Evolutionary conservation across 2,888 invertebrate genomes (phyloP), one percentile per base, ranked within the genome.

Genomic region (Eupithecia subumbrata): DNA sequence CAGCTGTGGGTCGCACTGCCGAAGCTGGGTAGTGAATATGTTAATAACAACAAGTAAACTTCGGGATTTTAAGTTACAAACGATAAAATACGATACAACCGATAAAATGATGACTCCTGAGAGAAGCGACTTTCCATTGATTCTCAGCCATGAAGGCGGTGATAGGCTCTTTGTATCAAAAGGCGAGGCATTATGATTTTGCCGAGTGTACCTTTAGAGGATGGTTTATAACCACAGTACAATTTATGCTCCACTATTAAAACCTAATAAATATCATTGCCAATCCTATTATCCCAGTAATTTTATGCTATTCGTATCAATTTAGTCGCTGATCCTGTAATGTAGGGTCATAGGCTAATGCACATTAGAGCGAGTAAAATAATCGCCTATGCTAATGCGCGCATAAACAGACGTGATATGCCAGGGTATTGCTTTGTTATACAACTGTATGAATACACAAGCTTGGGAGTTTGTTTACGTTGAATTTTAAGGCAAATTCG

Each of bases 281-380:
- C 34, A 72, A 12, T 68, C 72, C 71, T 78, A 78, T 78, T 77
- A 78, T 76, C 70, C 60, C 69, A 70, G 76, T 81, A 80, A 81
- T 78, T 82, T 76, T 69, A 76, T 71, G 78, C 79, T 83, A 82
- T 87, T 86, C 84, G 82, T 80, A 81, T 82, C 85, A 85, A 86
- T 85, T 84, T 82, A 80, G 79, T 82, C 79, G 78, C 81, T 80
- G 78, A 82, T 81, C 79, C 75, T 80, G 81, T 80, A 81, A 81
- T 79, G 78, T 75, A 82, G 85, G 80, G 84, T 86, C 85, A 78
- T 75, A 83, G 84, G 84, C 84, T 88, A 89, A 87, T 85, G 85
- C 78, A 82, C 84, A 87, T 89, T 88, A 87, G 22, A 72, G 40
- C 72, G 63, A 63, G 69, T 63, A 71, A 75, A 77, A 77, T 77